Conservation (phyloP, 2,797 vertebrate species). For the Enteromius fasciolatus region DNA sequence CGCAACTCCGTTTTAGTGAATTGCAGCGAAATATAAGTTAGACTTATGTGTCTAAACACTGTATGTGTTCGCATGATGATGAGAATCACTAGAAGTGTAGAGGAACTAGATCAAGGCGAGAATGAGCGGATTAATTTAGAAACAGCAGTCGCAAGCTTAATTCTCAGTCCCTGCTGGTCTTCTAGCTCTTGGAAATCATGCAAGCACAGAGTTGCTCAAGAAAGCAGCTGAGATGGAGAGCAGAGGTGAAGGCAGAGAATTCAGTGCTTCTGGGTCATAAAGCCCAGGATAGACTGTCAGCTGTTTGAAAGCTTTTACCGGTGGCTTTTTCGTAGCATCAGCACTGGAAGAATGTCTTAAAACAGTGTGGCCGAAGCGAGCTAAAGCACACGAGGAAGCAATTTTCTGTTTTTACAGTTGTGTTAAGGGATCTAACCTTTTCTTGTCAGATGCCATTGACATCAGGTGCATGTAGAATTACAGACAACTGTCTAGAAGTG, state of each 20-base stretch:
- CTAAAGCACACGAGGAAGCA: neutral
- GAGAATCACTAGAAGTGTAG: neutral
- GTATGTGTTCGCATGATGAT: neutral
- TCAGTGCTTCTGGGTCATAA: neutral
- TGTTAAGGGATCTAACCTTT: neutral
- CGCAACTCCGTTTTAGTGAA: neutral
- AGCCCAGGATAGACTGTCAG: conserved; percentile 25
- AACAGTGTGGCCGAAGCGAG: neutral
- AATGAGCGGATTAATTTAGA: conserved; percentile 2
- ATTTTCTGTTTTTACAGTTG: conserved; percentile 33
- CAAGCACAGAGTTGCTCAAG: neutral
- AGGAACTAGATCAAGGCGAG: neutral
- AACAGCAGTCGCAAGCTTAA: neutral
- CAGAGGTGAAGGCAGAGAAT: neutral
- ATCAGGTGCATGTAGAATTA: neutral
- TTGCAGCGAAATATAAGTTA: neutral
- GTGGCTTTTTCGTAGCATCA: neutral
- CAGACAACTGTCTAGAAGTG: neutral
- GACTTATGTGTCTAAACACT: neutral
- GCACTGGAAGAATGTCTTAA: conserved; percentile 15
- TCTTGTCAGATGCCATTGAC: neutral
- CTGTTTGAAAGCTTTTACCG: conserved; percentile 6
- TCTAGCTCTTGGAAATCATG: neutral
- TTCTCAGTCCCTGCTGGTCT: neutral
- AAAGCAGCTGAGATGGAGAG: conserved; percentile 4